Base-by-base conservation (phyloP, 2,888 invertebrate genomes). In the Cremastobaeus sp. region DNA sequence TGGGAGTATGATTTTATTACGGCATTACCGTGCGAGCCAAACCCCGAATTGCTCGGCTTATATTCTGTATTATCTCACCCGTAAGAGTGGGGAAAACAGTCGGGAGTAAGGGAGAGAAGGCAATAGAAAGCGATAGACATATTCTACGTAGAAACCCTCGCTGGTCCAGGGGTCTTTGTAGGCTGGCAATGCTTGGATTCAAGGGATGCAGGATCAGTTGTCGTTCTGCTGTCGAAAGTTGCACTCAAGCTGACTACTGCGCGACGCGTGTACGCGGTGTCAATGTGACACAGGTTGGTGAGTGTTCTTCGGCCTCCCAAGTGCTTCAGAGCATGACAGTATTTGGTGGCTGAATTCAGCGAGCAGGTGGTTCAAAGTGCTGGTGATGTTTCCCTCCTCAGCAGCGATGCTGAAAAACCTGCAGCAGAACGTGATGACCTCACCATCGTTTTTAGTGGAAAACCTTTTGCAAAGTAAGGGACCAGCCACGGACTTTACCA, bases 381-480 rank as follows among this genome's bases (percentile, higher is more conserved):
- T 55, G 64, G 79, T 78, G 72, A 86, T 87, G 87, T 85, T 87
- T 79, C 87, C 87, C 72, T 82, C 86, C 55, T 84, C 87, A 77
- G 86, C 86, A 78, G 85, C 87, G 79, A 88, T 87, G 87, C 81
- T 87, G 79, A 87, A 87, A 78, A 87, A 87, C 78, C 78, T 87
- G 77, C 86, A 86, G 74, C 87, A 86, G 76, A 84, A 85, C 77
- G 83, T 89, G 3, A 90, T 90, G 77, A 90, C 91, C 89, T 89
- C 91, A 20, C 91, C 92, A 0, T 91, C 91, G 0, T 92, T 92
- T 79, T 80, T 91, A 54, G 91, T 92, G 74, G 91, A 92, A 83
- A 91, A 91, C 77, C 90, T 92, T 14, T 83, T 92, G 55, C 91
- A 91, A 73, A 91, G 90, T 77, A 90, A 91, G 78, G 89, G 90